Evolutionary conservation across 2,888 invertebrate species (phyloP).

Genomic region (Drosophila dives): DNA sequence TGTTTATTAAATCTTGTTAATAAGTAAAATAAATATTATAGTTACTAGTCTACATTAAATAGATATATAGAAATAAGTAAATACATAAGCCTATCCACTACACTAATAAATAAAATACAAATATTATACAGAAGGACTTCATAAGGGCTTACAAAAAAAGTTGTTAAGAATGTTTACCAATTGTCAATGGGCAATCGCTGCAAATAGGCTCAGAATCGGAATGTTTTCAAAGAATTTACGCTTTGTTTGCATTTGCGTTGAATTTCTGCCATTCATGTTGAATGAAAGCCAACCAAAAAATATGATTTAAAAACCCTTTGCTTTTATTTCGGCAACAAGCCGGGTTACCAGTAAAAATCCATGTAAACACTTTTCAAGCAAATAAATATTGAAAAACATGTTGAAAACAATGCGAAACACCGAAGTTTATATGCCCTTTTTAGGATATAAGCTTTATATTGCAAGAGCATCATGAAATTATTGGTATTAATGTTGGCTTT

Average conservation of each 20-base stretch:
- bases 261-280: conserved; percentile 30
- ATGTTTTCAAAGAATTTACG: conserved; percentile 25
- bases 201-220: conserved; percentile 35
- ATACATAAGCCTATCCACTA: neutral
- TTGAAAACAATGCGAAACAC: neutral
- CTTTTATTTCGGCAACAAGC: conserved; percentile 16
- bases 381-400: conserved; percentile 42
- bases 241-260: conserved; percentile 34
- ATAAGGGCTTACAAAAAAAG: conserved; percentile 3
- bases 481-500: neutral
- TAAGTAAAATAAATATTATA: neutral
- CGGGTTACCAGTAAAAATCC: conserved; percentile 38
- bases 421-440: conserved; percentile 30
- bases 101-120: neutral
- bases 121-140: neutral
- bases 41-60: neutral
- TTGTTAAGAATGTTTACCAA: conserved; percentile 35
- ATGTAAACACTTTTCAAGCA: conserved; percentile 57
- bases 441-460: neutral
- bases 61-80: neutral
- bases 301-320: conserved; percentile 13
- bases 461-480: neutral
- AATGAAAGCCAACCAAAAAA: conserved; percentile 34
- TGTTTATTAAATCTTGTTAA: neutral
- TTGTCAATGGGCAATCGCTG: conserved; percentile 38